phyloP scores from a whole-genome alignment of 2,113 vertebrate genomes.

The Xenopus borealis region DNA sequence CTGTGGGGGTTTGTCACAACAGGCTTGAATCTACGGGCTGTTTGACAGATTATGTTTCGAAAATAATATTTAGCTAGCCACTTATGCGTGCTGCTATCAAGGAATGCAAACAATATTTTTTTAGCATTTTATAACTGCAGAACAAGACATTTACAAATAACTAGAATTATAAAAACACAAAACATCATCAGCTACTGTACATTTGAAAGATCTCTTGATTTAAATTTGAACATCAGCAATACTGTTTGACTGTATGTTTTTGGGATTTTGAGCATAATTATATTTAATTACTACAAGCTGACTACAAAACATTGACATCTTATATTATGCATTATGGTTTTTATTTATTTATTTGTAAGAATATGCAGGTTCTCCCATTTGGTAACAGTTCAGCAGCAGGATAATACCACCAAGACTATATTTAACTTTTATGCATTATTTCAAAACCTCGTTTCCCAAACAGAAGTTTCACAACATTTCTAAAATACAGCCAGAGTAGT shows the following conservation, averaged over 20 bases:
- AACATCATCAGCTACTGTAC: neutral
- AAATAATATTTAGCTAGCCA: conserved; percentile 59
- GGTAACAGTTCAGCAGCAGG: too few species aligned
- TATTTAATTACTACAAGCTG: too few species aligned
- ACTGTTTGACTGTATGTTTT: neutral
- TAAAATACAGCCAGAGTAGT: too few species aligned
- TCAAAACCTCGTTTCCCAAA: too few species aligned
- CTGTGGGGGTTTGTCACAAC: conserved; percentile 80
- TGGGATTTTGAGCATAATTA: too few species aligned
- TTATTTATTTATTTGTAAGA: too few species aligned
- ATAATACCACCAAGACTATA: too few species aligned
- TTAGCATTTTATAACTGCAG: conserved; percentile 50
- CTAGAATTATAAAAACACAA: neutral
- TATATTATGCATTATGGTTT: too few species aligned
- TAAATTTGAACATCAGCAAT: neutral
- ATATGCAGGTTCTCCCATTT: too few species aligned
- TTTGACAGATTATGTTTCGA: conserved; percentile 66
- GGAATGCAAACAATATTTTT: conserved; percentile 50
- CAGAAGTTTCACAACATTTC: too few species aligned
- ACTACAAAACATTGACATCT: too few species aligned
- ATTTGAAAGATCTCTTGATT: neutral
- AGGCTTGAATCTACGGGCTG: conserved; percentile 77
- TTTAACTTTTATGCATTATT: too few species aligned
- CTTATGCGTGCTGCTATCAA: conserved; percentile 75
- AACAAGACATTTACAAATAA: conserved; percentile 30